A percentile compares a stretch with the other conserved stretches of the same genome.
Conservation (phyloP, 2,888 invertebrate species). For the Nemotelus pantherinus region DNA sequence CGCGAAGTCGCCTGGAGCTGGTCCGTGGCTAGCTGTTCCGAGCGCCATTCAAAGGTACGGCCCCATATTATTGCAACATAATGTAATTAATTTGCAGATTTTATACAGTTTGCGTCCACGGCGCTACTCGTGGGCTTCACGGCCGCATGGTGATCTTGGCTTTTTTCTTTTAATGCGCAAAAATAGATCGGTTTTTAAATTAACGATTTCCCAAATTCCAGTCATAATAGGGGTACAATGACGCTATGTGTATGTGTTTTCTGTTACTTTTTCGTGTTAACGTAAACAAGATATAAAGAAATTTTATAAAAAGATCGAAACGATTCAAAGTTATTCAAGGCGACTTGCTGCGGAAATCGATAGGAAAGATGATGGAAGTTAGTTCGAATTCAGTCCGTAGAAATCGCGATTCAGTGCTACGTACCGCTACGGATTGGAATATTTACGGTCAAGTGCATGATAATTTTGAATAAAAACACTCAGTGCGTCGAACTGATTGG, state of each 20-base stretch:
- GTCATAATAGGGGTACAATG: conserved; percentile 25
- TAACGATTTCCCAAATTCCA: not conserved
- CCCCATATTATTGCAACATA: too few species aligned
- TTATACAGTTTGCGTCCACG: too few species aligned
- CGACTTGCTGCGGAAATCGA: not conserved
- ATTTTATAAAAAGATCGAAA: conserved; percentile 18
- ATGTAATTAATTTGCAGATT: too few species aligned
- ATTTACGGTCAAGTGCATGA: conserved; percentile 14
- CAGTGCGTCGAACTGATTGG: not conserved
- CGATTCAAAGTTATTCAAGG: conserved; percentile 2
- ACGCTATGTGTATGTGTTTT: not conserved
- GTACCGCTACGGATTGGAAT: not conserved
- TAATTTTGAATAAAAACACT: conserved; percentile 5
- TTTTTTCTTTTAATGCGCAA: not conserved
- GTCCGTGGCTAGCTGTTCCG: too few species aligned
- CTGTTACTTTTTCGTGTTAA: conserved; percentile 28
- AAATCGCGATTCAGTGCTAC: conserved; percentile 9
- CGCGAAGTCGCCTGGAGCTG: too few species aligned
- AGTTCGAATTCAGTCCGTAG: conserved; percentile 9
- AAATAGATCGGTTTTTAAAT: conserved; percentile 25
- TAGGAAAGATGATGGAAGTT: conserved; percentile 4
- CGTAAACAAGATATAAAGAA: conserved; percentile 37
- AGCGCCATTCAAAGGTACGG: too few species aligned
- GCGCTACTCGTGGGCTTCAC: too few species aligned
- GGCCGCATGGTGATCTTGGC: too few species aligned